Percentiles rank a stretch among this genome's conserved stretches.
Evolutionary conservation across 1,140 invertebrate species (phyloP).

Genomic region (Helicoverpa armigera): DNA sequence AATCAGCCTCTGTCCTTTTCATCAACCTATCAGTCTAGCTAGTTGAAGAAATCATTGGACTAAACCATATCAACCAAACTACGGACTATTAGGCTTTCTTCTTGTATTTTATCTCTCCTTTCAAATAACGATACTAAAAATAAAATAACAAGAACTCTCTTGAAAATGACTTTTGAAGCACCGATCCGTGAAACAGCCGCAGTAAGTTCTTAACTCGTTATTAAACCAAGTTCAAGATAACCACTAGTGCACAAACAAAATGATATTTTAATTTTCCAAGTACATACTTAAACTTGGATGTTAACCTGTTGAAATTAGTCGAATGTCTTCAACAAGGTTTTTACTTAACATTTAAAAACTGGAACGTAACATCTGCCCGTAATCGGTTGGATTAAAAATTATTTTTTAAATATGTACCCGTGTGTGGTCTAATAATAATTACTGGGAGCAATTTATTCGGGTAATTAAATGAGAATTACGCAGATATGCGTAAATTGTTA

Average conservation of each 20-base stretch:
- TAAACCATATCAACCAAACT: too few species aligned
- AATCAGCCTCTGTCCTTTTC: too few species aligned
- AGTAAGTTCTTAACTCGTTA: background rate
- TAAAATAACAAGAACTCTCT: too few species aligned
- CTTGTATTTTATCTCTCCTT: too few species aligned
- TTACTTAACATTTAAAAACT: conserved; percentile 59
- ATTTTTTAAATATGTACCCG: conserved; percentile 29
- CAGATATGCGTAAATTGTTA: background rate
- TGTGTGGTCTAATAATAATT: conserved; percentile 45
- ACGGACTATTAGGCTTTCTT: too few species aligned
- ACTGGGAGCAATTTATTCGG: conserved; percentile 20
- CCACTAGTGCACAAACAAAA: background rate
- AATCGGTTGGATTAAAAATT: conserved; percentile 64
- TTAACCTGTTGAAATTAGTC: conserved; percentile 57
- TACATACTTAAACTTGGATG: background rate
- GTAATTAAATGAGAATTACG: conserved; percentile 31
- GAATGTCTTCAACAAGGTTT: conserved; percentile 50
- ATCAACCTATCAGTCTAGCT: too few species aligned
- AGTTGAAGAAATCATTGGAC: too few species aligned
- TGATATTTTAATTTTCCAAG: conserved; percentile 32
- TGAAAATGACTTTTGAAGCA: too few species aligned
- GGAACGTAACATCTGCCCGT: conserved; percentile 59
- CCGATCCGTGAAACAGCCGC: too few species aligned
- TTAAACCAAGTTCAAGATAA: background rate
- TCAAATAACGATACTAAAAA: too few species aligned